These are phyloP conservation scores for Cynocephalus volans DNA, from an alignment of 2,113 vertebrate species.

Conservation along the genomic window DNA sequence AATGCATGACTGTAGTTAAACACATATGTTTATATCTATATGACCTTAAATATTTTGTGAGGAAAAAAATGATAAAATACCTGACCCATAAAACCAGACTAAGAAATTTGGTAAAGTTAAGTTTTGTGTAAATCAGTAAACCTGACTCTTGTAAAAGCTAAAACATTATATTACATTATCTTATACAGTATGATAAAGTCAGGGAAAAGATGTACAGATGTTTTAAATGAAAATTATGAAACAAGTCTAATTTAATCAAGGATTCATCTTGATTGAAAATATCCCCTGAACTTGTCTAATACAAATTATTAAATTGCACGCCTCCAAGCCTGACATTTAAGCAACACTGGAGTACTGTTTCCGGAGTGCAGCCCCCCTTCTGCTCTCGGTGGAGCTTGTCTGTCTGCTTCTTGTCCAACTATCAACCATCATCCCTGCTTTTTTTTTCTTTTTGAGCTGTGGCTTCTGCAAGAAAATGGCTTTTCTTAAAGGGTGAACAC, in stretches of 20 bases:
- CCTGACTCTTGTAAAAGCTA: not conserved
- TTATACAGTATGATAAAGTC: not conserved
- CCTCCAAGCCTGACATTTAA: not conserved
- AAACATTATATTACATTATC: not conserved
- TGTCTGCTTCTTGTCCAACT: not conserved
- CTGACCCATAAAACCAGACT: not conserved
- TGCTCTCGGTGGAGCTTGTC: not conserved
- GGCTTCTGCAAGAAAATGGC: not conserved
- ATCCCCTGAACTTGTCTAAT: not conserved
- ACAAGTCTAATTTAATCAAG: not conserved
- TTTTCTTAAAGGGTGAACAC: not conserved
- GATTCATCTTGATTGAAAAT: not conserved
- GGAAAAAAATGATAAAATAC: not conserved
- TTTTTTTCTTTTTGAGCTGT: not conserved
- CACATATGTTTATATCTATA: not conserved
- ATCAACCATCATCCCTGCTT: not conserved
- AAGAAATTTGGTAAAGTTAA: not conserved
- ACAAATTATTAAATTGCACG: not conserved
- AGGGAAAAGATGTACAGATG: not conserved
- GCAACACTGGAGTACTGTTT: not conserved
- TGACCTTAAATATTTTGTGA: not conserved
- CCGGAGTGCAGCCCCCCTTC: not conserved
- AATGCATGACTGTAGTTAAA: not conserved
- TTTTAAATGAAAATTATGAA: not conserved
- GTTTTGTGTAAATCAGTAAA: not conserved